phyloP scores from a whole-genome alignment of 2,113 vertebrate species.

The Electrona antarctica region DNA sequence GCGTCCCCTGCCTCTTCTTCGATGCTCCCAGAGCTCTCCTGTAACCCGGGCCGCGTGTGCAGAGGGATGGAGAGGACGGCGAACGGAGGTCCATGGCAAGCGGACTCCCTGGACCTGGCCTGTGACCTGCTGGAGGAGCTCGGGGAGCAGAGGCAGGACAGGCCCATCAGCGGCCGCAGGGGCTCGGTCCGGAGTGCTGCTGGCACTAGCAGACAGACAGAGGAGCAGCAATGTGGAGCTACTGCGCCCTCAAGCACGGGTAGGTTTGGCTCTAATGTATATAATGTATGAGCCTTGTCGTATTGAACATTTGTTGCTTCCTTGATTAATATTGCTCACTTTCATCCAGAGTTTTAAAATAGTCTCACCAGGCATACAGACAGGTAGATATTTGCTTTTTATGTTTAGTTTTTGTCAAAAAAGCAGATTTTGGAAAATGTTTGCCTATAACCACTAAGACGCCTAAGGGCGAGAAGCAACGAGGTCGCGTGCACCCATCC shows the following conservation, averaged over 20 bases:
- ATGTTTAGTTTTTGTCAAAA: no score
- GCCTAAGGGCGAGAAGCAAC: no score
- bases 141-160: conserved; percentile 58
- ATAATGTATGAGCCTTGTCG: no score
- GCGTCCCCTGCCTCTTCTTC: conserved; percentile 51
- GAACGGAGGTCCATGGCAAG: conserved; percentile 56
- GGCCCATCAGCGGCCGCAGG: conserved; percentile 83
- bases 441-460: no score
- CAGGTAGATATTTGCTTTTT: no score
- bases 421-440: no score
- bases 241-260: conserved; percentile 42
- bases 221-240: conserved; percentile 55
- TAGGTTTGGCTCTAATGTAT: conserved; percentile 8
- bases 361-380: no score
- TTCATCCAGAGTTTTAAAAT: no score
- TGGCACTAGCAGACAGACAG: conserved; percentile 32
- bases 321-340: no score
- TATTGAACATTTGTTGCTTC: no score
- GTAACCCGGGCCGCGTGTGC: conserved; percentile 68
- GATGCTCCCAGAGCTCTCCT: conserved; percentile 63
- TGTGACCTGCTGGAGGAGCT: conserved; percentile 72
- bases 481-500: no score
- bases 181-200: conserved; percentile 59
- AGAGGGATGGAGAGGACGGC: conserved; percentile 45
- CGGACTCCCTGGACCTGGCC: conserved; percentile 68